Percentiles rank a stretch among this genome's conserved stretches.
Conservation (phyloP, 1,140 invertebrate genomes). For the Leptinotarsa undecemlineata region DNA sequence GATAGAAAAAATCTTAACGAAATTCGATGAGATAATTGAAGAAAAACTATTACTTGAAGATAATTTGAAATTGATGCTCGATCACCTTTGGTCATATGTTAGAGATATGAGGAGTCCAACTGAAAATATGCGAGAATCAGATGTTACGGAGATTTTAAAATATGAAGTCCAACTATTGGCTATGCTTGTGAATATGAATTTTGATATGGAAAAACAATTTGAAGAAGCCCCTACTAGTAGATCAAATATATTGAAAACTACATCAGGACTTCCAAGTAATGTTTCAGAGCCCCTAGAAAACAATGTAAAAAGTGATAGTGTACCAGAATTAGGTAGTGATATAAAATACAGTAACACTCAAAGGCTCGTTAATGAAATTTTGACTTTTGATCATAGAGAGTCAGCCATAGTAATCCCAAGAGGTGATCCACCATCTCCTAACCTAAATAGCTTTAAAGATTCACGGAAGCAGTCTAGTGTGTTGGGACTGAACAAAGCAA, state of each 20-base stretch:
- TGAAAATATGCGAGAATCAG: neutral
- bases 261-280: neutral
- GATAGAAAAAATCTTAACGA: neutral
- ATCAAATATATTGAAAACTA: neutral
- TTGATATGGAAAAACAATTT: neutral
- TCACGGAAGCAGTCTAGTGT: neutral
- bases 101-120: neutral
- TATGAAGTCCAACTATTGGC: constrained; percentile 7
- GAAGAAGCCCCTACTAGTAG: neutral
- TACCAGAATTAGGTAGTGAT: neutral
- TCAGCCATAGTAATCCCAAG: too few relatives aligned
- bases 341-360: neutral
- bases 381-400: neutral
- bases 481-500: neutral
- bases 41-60: neutral
- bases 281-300: neutral
- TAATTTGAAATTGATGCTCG: neutral
- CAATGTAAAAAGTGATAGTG: neutral
- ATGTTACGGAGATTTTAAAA: neutral
- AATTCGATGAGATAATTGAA: neutral
- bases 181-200: neutral
- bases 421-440: neutral
- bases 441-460: too few relatives aligned
- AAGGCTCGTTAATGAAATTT: neutral
- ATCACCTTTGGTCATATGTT: neutral